Evolutionary conservation across 2,888 invertebrate species (phyloP).

Genomic region (Drosophila kuntzei): DNA sequence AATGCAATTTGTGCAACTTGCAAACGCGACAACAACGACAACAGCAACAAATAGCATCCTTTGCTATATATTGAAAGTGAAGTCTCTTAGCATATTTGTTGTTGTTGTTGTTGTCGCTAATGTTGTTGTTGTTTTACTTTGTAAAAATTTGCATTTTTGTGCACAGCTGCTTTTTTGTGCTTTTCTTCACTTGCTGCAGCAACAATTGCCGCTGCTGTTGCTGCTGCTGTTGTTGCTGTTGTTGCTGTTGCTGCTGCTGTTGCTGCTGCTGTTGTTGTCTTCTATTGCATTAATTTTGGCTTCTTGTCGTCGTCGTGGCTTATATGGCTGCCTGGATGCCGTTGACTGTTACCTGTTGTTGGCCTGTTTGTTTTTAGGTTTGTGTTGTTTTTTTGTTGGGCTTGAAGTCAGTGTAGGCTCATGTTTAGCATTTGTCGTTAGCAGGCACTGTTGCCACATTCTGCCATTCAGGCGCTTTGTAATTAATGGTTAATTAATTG

Average conservation of each 20-base stretch:
- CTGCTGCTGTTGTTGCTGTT: too few species aligned
- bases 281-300: slow-evolving; percentile 82
- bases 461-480: slow-evolving; percentile 81
- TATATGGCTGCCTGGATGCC: slow-evolving; percentile 64
- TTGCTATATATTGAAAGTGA: slow-evolving; percentile 80
- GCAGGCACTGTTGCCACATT: slow-evolving; percentile 73
- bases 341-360: slow-evolving; percentile 36
- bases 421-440: slow-evolving; percentile 76
- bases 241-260: slow-evolving; percentile 45
- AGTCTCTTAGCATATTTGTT: slow-evolving; percentile 79
- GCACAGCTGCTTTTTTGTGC: slow-evolving; percentile 77
- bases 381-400: slow-evolving; percentile 33
- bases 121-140: slow-evolving; percentile 67
- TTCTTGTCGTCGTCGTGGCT: slow-evolving; percentile 72
- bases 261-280: slow-evolving; percentile 54
- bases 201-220: slow-evolving; percentile 27
- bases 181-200: slow-evolving; percentile 76
- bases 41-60: slow-evolving; percentile 74
- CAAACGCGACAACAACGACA: slow-evolving; percentile 74
- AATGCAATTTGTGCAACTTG: slow-evolving; percentile 83
- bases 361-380: slow-evolving; percentile 43
- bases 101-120: slow-evolving; percentile 23
- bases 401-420: slow-evolving; percentile 49
- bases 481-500: slow-evolving; percentile 82
- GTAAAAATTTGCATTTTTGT: slow-evolving; percentile 78